Conservation (phyloP, 2,797 vertebrate species). For the Ataeniobius toweri region DNA sequence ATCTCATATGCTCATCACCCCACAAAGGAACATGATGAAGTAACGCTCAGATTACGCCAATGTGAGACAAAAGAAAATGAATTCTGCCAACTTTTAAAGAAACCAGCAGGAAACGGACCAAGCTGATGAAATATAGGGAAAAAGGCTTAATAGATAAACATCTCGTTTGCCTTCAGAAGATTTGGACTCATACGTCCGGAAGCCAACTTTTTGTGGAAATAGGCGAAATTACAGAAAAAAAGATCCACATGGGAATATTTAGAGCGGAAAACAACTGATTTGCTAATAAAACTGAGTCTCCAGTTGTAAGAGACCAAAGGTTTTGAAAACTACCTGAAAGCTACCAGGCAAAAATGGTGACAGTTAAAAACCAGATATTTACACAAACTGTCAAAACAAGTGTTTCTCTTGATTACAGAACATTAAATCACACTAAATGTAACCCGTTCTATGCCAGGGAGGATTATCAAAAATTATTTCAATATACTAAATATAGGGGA, state of each 20-base stretch:
- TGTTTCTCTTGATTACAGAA: too few species aligned
- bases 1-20: not conserved
- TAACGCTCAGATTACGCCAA: not conserved
- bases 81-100: not conserved
- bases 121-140: conserved; percentile 5
- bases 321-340: not conserved
- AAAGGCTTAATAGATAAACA: not conserved
- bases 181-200: not conserved
- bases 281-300: not conserved
- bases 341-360: too few species aligned
- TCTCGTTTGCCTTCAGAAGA: not conserved
- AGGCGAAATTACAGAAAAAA: not conserved
- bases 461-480: too few species aligned
- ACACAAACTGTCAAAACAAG: too few species aligned
- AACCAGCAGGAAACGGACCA: not conserved
- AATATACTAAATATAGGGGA: too few species aligned
- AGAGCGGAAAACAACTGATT: not conserved
- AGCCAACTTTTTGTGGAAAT: not conserved
- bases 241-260: not conserved
- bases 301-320: not conserved
- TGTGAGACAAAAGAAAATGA: not conserved
- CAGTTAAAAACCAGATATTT: too few species aligned
- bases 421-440: too few species aligned
- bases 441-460: too few species aligned
- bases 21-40: not conserved